Evolutionary conservation across 2,113 vertebrate genomes (phyloP).

Genomic region (Mola mola): DNA sequence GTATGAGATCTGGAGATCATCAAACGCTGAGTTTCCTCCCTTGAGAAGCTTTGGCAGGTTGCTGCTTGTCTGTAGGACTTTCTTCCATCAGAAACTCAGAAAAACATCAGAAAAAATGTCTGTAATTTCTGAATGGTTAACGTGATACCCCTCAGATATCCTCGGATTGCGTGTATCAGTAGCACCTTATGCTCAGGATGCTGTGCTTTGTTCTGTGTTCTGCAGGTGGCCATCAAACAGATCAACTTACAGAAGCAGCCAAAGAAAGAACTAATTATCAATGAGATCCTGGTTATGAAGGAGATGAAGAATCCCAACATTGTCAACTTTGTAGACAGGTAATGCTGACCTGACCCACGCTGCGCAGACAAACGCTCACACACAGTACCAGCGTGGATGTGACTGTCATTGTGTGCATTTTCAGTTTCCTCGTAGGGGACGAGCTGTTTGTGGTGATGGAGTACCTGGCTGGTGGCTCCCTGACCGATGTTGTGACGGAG

Average conservation of each 20-base stretch:
- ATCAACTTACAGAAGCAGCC: slow-evolving; percentile 99
- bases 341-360: slow-evolving; percentile 30
- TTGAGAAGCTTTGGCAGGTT: too few species aligned
- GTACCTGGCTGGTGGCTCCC: slow-evolving; percentile 95
- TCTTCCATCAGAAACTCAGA: too few species aligned
- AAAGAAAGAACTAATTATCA: slow-evolving; percentile 98
- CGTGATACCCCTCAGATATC: too few species aligned
- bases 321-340: slow-evolving; percentile 98
- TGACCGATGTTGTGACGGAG: slow-evolving; percentile 97
- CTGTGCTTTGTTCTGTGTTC: too few species aligned
- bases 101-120: too few species aligned
- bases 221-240: slow-evolving; percentile 97
- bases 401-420: not conserved
- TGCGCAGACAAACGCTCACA: not conserved
- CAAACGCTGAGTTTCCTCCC: too few species aligned
- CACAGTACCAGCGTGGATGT: not conserved
- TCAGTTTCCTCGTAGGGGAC: slow-evolving; percentile 95
- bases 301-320: slow-evolving; percentile 98
- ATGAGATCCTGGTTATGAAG: slow-evolving; percentile 99
- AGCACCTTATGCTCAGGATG: too few species aligned
- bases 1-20: too few species aligned
- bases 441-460: slow-evolving; percentile 98
- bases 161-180: too few species aligned
- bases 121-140: too few species aligned
- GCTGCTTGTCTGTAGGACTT: too few species aligned